phyloP scores from a whole-genome alignment of 53 echinoderm and acorn worm species.

The Astropecten irregularis region DNA sequence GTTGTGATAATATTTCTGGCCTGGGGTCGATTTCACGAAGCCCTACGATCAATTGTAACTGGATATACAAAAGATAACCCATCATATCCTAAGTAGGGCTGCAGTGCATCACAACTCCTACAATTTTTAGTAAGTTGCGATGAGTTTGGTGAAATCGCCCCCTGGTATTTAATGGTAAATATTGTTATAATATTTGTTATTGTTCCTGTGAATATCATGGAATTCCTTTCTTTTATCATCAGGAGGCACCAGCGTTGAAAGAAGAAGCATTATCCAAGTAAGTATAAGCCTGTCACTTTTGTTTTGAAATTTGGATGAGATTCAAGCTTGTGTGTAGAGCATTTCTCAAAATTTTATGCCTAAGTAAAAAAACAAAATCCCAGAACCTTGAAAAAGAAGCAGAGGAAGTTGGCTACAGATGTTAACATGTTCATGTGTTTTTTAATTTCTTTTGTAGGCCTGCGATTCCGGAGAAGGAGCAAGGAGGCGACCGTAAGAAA shows the following conservation, averaged over 20 bases:
- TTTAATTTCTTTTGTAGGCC: conserved; percentile 2
- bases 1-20: no score
- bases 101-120: no score
- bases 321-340: background rate
- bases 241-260: conserved; percentile 26
- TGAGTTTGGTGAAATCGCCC: no score
- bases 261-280: conserved; percentile 32
- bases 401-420: background rate
- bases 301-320: background rate
- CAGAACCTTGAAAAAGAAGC: no score
- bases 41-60: no score
- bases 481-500: conserved; percentile 72
- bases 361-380: background rate
- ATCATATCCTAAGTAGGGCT: no score
- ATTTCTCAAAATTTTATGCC: background rate
- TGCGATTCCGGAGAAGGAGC: conserved; percentile 12
- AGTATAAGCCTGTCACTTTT: background rate
- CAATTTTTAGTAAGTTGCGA: no score
- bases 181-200: no score
- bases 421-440: background rate
- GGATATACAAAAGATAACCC: no score
- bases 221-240: background rate
- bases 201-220: no score
- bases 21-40: no score
- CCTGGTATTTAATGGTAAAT: no score